Percentiles rank a stretch among this genome's conserved stretches.
Evolutionary conservation across 1,140 invertebrate species (phyloP).

Genomic region (Prorops nasuta): DNA sequence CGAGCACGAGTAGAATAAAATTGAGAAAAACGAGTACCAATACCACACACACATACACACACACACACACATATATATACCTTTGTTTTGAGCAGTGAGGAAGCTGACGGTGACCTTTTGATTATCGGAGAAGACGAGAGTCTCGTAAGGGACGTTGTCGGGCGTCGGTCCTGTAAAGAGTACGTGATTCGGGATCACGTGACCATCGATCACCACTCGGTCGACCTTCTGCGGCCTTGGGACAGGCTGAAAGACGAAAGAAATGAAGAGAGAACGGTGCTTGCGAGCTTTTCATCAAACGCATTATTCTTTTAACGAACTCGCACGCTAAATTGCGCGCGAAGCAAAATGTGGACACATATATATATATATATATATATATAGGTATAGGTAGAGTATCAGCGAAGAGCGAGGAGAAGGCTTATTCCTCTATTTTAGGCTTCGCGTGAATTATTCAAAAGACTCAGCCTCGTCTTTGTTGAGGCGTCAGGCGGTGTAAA

Average conservation of each 20-base stretch:
- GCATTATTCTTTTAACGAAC: too few relatives aligned
- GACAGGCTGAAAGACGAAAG: constrained; percentile 57
- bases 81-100: constrained; percentile 60
- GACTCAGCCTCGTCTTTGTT: too few relatives aligned
- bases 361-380: not conserved
- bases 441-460: too few relatives aligned
- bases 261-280: too few relatives aligned
- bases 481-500: too few relatives aligned
- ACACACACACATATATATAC: not conserved
- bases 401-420: not conserved
- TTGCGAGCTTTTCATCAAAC: not conserved
- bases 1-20: too few relatives aligned
- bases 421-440: too few relatives aligned
- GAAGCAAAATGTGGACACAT: constrained; percentile 2
- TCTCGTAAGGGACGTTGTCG: constrained; percentile 69
- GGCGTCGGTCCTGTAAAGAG: constrained; percentile 81
- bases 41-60: not conserved
- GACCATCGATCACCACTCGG: constrained; percentile 82
- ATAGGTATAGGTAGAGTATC: too few relatives aligned
- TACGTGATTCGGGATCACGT: constrained; percentile 83
- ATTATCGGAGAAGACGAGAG: constrained; percentile 77
- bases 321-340: too few relatives aligned
- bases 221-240: constrained; percentile 72
- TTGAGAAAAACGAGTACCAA: constrained; percentile 1
- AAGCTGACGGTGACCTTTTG: constrained; percentile 80